Conservation (phyloP, 2,113 vertebrate species). For the Chiloscyllium plagiosum region DNA sequence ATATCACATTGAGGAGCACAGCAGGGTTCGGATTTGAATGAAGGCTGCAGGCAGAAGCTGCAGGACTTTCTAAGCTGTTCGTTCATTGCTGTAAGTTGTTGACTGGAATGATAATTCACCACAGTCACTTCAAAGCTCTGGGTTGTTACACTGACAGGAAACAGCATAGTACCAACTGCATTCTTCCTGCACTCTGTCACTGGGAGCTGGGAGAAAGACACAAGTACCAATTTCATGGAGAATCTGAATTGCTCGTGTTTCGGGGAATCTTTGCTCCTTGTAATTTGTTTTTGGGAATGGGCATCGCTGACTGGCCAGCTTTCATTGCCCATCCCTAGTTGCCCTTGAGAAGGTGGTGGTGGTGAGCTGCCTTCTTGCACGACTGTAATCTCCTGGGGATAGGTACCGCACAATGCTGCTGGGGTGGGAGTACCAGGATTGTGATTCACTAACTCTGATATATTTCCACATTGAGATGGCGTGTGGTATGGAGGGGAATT, state of each 20-base stretch:
- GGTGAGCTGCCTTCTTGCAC: neutral
- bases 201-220: neutral
- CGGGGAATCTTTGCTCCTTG: neutral
- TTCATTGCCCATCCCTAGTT: neutral
- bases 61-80: neutral
- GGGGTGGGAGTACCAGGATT: neutral
- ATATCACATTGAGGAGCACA: neutral
- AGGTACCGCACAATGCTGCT: neutral
- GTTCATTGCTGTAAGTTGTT: neutral
- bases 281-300: neutral
- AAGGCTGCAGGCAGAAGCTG: neutral
- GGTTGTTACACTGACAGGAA: neutral
- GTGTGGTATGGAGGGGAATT: neutral
- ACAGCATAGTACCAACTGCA: neutral
- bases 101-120: neutral
- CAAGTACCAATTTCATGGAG: neutral
- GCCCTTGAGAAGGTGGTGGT: neutral
- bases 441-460: neutral
- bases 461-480: neutral
- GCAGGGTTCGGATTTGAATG: neutral
- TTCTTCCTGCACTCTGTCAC: neutral
- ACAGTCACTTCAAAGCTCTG: neutral
- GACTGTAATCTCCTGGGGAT: neutral
- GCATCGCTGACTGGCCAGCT: neutral
- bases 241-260: neutral